Evolutionary conservation across 2,113 vertebrate genomes (phyloP), one percentile per base, ranked within the genome.

Genomic region (Motacilla alba): DNA sequence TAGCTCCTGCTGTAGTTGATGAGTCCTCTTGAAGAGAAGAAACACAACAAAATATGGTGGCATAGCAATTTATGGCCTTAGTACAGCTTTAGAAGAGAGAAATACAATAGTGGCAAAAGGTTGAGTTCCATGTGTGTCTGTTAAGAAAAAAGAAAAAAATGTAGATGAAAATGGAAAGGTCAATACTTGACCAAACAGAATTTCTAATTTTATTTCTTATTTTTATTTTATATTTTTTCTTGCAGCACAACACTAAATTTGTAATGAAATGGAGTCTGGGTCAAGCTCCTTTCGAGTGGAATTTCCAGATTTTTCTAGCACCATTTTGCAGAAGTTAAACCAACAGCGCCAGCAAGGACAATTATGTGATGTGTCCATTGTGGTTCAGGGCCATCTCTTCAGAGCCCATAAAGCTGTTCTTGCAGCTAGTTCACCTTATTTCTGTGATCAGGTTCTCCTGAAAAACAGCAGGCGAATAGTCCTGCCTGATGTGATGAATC

Each of bases 401-500:
- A 97, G 98, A 69, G 98, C 98, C 85, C 98, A 99, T 94, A 98
- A 98, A 81, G 98, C 98, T 30, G 98, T 99, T 64, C 98, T 99
- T 83, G 98, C 98, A 52, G 98, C 98, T 89, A 99, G 98, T 63
- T 99, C 98, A 7, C 98, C 98, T 67, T 99, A 99, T 94, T 99
- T 99, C 95, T 99, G 98, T 87, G 98, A 99, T 89, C 98, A 99
- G 94, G 98, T 99, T 79, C 98, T 99, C 43, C 96, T 99, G 44
- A 99, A 99, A 90, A 99, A 98, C 96, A 99, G 98, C 86, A 97
- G 97, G 66, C 97, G 98, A 62, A 98, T 99, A 64, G 98, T 99
- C 59, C 95, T 99, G 78, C 98, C 98, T 6, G 98, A 99, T 76
- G 98, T 99, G 94, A 99, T 99, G 98, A 98, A 98, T 80, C 98